Evolutionary conservation across 2,888 invertebrate species (phyloP), one percentile per base, ranked within the genome.

Genomic region (Aplocera efformata): DNA sequence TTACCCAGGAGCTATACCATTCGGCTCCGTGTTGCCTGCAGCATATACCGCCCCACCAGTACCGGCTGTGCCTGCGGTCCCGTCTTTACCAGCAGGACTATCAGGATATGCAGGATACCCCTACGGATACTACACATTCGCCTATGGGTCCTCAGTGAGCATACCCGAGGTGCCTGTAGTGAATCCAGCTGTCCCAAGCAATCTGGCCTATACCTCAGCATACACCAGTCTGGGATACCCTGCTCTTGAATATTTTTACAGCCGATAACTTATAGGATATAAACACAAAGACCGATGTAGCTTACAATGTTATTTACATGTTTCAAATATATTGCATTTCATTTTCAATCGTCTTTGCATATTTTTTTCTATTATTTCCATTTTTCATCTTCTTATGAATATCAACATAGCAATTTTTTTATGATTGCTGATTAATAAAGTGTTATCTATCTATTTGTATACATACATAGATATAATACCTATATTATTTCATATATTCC

Each of bases 241-340:
- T 13, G 58, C 67, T 1, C 53, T 63, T 17, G 68, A 70, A 13
- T 67, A 63, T 44, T 61, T 51, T 31, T 70, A 64, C 42, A 58
- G 3, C 13, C 13, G 13, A 17, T 17, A 17, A 17, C 3, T 17
- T 17, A 3, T 17, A 17, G 13, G 13, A 3, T 17, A 17, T 5
- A 5, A 5, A 17, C 13, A 2, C 13, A 17, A 17, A 3, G 13
- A 17, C 13, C 13, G 5, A 17, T 5, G 13, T 2, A 17, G 13
- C 13, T 17, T n/a, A n/a, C n/a, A 17, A 3, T 17, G 13, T 17
- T 5, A 17, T 17, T 17, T 17, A 66, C 10, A 25, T 25, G 21
- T 10, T 21, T 36, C 30, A 45, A 41, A 44, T 37, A 46, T 32
- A 26, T 37, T 25, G 27, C 23, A 26, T 20, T 44, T 39, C 29